A percentile compares a stretch with the other conserved stretches of the same genome.
These are phyloP conservation scores for Bolinopsis microptera DNA, from an alignment of 37 sponge, comb jelly and placozoan genomes.

Conservation along the genomic window DNA sequence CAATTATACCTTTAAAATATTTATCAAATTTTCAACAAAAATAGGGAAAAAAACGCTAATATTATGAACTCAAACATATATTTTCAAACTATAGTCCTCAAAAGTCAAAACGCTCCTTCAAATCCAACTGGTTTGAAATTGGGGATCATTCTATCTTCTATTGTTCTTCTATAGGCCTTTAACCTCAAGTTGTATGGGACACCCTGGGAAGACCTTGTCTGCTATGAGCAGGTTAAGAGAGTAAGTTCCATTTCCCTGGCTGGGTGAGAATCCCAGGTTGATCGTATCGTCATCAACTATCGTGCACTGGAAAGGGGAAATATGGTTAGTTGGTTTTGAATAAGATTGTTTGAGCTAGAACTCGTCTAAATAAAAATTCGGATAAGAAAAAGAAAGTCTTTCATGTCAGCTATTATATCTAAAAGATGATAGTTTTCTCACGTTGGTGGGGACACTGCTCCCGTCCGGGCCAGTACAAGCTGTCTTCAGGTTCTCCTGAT, in stretches of 20 bases:
- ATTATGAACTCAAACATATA: too few relatives aligned
- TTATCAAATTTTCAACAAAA: not conserved
- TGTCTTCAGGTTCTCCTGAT: constrained; percentile 12
- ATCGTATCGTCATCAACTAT: not conserved
- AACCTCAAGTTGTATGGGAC: constrained; percentile 46
- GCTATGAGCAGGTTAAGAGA: constrained; percentile 21
- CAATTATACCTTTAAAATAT: too few relatives aligned
- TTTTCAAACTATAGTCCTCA: too few relatives aligned
- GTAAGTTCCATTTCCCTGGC: constrained; percentile 39
- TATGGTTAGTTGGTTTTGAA: constrained; percentile 9
- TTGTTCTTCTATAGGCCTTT: constrained; percentile 58
- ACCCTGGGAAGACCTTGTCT: constrained; percentile 58
- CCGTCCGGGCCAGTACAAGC: constrained; percentile 31
- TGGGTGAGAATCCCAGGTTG: constrained; percentile 49
- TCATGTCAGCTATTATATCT: not conserved
- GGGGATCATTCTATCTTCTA: too few relatives aligned
- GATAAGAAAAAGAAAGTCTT: not conserved
- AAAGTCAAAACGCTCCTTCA: too few relatives aligned
- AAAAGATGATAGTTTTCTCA: not conserved
- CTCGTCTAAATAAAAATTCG: not conserved
- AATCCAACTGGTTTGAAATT: too few relatives aligned
- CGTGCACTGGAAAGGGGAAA: not conserved
- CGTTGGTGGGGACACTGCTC: not conserved
- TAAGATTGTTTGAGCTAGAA: not conserved
- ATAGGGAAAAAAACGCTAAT: too few relatives aligned